phyloP scores from a whole-genome alignment of 2,113 vertebrate species.

The Rhegmatorhina hoffmannsi region DNA sequence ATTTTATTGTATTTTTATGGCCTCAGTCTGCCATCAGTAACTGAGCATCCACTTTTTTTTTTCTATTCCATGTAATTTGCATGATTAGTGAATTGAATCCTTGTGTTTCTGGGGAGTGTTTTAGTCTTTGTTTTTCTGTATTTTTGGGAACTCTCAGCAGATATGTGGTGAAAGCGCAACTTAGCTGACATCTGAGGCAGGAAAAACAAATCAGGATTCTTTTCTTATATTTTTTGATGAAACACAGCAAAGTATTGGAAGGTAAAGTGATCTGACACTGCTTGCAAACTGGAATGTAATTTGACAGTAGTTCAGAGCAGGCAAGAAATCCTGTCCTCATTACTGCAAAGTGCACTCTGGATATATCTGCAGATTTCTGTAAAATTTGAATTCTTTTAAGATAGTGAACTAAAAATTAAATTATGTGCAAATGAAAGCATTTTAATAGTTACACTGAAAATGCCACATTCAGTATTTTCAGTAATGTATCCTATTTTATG shows the following conservation, averaged over 20 bases:
- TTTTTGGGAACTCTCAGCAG: not conserved
- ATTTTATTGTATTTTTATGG: conserved; percentile 8
- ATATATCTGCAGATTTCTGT: not conserved
- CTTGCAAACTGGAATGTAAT: not conserved
- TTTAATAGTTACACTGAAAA: conserved; percentile 5
- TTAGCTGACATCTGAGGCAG: not conserved
- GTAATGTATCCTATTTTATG: conserved; percentile 40
- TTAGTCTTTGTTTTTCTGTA: not conserved
- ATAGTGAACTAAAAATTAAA: not conserved
- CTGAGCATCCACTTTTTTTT: not conserved
- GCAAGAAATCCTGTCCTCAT: not conserved
- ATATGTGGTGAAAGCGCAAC: not conserved
- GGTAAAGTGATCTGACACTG: not conserved
- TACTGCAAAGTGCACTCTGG: not conserved
- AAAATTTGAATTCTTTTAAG: not conserved
- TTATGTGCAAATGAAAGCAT: not conserved
- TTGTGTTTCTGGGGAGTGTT: not conserved
- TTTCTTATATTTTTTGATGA: not conserved
- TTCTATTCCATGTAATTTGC: not conserved
- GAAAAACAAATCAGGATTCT: not conserved
- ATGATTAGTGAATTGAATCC: conserved; percentile 24
- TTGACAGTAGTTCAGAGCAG: not conserved
- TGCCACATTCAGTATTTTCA: not conserved
- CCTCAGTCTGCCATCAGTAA: conserved; percentile 1
- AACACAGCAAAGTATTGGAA: not conserved